Base-by-base conservation (phyloP, 2,797 vertebrate genomes). In the Erpetoichthys calabaricus region DNA sequence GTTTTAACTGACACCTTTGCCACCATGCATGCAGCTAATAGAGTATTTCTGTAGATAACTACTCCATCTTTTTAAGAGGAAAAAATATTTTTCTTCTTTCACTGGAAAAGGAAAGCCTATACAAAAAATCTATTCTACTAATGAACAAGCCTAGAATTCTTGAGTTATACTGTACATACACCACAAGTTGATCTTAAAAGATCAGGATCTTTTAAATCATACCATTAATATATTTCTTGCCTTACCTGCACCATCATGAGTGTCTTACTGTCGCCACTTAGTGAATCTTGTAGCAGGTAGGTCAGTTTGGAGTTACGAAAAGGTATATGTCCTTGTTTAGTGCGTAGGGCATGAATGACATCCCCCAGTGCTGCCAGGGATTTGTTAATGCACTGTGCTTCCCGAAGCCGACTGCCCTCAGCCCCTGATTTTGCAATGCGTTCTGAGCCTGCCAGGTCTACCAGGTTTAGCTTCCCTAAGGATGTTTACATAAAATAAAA, bases 251-350 rank as follows among this genome's bases (percentile, higher is more conserved):
- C 90, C 83, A 98, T 89, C 90, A 97, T 95, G 62, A 98, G 88
- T 0, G 93, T 97, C 80, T 98, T 98, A 86, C 93, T 95, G 77
- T 98, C 95, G 0, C 95, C 91, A 0, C 80, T 95, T 64, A 98
- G 89, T 0, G 93, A 94, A 81, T 98, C 94, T 74, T 97, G 94
- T 60, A 98, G 91, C 64, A 98, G 85, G 81, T 98, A 98, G 5
- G 95, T 98, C 70, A 98, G 91, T 54, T 95, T 93, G 1, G 95
- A 98, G 81, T 98, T 98, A 54, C 93, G 89, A 76, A 98, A 98
- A 8, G 94, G 95, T 59, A 98, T 83, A 0, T 98, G 92, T 3
- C 86, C 75, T 75, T 95, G 93, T 3, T 81, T 84, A 50, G 90
- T 78, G 6, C 95, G 86, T 72, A 98, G 83, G 0, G 95, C 91